Base-by-base conservation (phyloP, 1,140 invertebrate genomes). In the Tetramorium alpestre region DNA sequence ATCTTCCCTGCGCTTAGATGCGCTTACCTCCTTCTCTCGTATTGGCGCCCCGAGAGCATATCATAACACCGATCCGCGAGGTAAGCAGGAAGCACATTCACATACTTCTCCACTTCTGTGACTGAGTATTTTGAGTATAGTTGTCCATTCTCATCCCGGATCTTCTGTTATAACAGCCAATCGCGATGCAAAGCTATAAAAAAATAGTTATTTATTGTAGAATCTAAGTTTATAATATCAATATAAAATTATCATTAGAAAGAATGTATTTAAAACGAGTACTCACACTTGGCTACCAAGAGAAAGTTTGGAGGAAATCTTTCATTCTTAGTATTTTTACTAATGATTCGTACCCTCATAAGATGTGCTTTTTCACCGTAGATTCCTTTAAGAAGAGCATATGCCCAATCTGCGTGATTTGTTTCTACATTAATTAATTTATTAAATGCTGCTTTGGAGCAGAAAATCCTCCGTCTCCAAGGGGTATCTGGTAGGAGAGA, bases 381-480 rank as follows among this genome's bases (percentile, higher is more conserved):
- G 6, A 77, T 41, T 77, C 56, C 75, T 77, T 77, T 77, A 0
- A 77, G 58, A 4, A 77, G 58, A 28, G 75, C 58, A 62, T 62
- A 77, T 77, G 75, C 56, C 58, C 75, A 77, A 16, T 77, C 56
- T 49, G 41, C 38, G 25, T 77, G 58, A 16, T 25, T 77, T 0
- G 62, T 41, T 77, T 77, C 41, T 16, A 77, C 58, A 77, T 62
- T 47, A 33, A 47, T 6, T 33, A 77, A 62, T 62, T 2, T 4
- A 16, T n/a, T 62, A 18, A 62, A 64, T 0, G 75, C 58, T 11
- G 58, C 25, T 77, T 77, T 77, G 7, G 22, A 62, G 10, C 58
- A 77, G 10, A 77, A 62, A 62, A 77, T 16, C 22, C 22, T 77
- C 25, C 75, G 62, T 77, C 41, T 77, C 75, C 75, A 77, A 77